A percentile compares a stretch with the other conserved stretches of the same genome.
Evolutionary conservation across 1,140 invertebrate species (phyloP).

Genomic region (Zeugodacus cucurbitae): DNA sequence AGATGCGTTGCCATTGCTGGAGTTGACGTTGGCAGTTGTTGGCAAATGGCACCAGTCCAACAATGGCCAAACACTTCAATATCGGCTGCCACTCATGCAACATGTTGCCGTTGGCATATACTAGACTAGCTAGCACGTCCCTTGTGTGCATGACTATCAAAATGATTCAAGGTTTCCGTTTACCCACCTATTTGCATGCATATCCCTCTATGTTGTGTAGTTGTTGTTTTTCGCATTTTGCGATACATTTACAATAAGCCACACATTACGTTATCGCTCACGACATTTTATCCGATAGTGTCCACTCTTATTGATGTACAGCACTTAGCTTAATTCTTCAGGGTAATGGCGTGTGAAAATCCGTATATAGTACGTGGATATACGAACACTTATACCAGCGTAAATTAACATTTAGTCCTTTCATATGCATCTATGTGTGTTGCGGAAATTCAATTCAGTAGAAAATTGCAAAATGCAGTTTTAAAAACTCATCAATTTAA

Average conservation of each 20-base stretch:
- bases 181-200: not conserved
- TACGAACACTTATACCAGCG: not conserved
- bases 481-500: not conserved
- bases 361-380: too few relatives aligned
- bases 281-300: not conserved
- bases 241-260: not conserved
- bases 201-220: not conserved
- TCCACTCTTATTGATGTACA: not conserved
- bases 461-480: not conserved
- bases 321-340: slow-evolving; percentile 3
- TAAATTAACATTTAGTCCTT: not conserved
- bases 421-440: not conserved
- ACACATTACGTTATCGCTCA: not conserved
- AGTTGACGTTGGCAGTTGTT: not conserved
- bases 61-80: slow-evolving; percentile 5
- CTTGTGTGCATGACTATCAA: not conserved
- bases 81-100: not conserved
- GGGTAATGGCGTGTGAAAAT: not conserved
- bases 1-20: not conserved
- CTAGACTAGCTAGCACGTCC: not conserved
- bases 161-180: not conserved
- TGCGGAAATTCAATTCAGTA: not conserved
- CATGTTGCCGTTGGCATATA: not conserved
- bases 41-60: not conserved
- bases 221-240: not conserved